A percentile compares a stretch with the other conserved stretches of the same genome.
phyloP scores from a whole-genome alignment of 2,888 invertebrate species.

The Arrhopalites spinosus region DNA sequence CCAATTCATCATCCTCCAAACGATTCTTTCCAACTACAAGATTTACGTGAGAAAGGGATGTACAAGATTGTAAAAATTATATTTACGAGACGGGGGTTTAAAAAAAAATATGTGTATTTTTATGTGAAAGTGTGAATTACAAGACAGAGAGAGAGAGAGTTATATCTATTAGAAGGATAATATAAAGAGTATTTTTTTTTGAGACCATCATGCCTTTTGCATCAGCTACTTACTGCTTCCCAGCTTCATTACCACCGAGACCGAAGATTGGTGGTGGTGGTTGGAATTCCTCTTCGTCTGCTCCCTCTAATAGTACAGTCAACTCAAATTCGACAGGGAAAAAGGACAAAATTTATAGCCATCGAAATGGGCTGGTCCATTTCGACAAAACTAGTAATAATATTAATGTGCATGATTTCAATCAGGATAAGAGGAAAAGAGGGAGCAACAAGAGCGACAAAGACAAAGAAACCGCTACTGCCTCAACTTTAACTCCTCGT shows the following conservation, averaged over 20 bases:
- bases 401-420: conserved; percentile 21
- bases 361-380: conserved; percentile 24
- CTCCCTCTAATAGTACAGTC: neutral
- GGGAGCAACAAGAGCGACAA: conserved; percentile 10
- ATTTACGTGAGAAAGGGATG: too few relatives aligned
- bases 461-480: conserved; percentile 19
- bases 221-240: conserved; percentile 20
- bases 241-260: conserved; percentile 30
- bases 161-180: neutral
- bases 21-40: too few relatives aligned
- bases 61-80: too few relatives aligned
- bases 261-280: conserved; percentile 9
- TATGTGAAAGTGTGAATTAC: conserved; percentile 15
- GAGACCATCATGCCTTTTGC: conserved; percentile 21
- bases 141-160: neutral
- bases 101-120: neutral
- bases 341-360: conserved; percentile 21
- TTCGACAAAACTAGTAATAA: conserved; percentile 15
- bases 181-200: neutral
- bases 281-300: neutral
- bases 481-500: neutral
- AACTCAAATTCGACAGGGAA: conserved; percentile 17
- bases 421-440: conserved; percentile 23
- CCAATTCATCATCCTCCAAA: too few relatives aligned
- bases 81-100: neutral